These are phyloP conservation scores for Pholis gunnellus DNA, from an alignment of 2,113 vertebrate genomes.

Conservation along the genomic window DNA sequence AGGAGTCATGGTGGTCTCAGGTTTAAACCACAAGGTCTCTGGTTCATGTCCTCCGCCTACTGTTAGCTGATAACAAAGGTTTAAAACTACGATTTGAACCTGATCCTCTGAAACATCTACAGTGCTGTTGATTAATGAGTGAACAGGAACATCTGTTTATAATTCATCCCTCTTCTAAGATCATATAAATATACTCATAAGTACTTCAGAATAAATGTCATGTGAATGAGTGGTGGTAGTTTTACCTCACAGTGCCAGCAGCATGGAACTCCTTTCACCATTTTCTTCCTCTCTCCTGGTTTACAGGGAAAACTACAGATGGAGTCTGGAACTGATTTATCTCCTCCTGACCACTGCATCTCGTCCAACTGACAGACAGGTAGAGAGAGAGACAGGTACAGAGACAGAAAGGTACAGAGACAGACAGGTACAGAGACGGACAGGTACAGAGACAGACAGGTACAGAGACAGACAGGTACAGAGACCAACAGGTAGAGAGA, in stretches of 20 bases:
- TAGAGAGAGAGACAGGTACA: neutral
- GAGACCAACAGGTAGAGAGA: too few relatives aligned
- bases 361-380: slow-evolving; percentile 83
- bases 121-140: too few relatives aligned
- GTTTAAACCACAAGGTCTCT: neutral
- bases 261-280: slow-evolving; percentile 89
- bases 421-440: neutral
- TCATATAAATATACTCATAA: neutral
- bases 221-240: neutral
- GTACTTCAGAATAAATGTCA: neutral
- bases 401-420: neutral
- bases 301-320: slow-evolving; percentile 90
- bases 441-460: neutral
- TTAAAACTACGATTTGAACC: neutral
- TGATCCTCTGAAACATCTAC: neutral
- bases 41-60: too few relatives aligned
- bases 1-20: too few relatives aligned
- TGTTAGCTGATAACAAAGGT: neutral
- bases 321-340: slow-evolving; percentile 82
- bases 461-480: too few relatives aligned
- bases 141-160: neutral
- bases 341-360: slow-evolving; percentile 88
- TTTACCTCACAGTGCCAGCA: slow-evolving; percentile 89
- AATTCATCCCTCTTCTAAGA: neutral
- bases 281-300: slow-evolving; percentile 87